Conservation (phyloP, 1,140 invertebrate genomes). For the Trichogramma pretiosum region DNA sequence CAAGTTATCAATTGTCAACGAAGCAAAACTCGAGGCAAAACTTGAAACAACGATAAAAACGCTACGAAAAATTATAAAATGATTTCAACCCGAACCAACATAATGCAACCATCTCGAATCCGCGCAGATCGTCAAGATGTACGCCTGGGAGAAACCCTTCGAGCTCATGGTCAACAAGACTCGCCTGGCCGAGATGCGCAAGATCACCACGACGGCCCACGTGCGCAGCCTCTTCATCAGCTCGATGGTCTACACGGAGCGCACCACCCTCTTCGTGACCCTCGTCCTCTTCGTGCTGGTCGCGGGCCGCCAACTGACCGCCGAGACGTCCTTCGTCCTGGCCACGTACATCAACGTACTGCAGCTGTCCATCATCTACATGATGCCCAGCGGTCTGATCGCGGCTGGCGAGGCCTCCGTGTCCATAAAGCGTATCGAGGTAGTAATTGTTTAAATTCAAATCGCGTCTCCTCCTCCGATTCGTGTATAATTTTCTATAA, state of each 20-base stretch:
- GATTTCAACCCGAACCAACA: not conserved
- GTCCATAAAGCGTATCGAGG: conserved; percentile 52
- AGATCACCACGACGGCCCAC: conserved; percentile 60
- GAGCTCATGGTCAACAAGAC: conserved; percentile 47
- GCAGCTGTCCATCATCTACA: conserved; percentile 55
- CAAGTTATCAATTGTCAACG: no score
- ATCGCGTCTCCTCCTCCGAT: no score
- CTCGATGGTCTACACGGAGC: conserved; percentile 62
- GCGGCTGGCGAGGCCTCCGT: conserved; percentile 56
- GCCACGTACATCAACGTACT: conserved; percentile 62
- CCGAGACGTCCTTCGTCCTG: conserved; percentile 54
- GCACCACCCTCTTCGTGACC: conserved; percentile 64
- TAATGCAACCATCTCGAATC: no score
- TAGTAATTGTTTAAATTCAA: no score
- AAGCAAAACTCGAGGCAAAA: no score
- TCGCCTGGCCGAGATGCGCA: conserved; percentile 55
- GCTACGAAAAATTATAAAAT: conserved; percentile 1
- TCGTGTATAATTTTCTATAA: not conserved
- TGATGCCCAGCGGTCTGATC: conserved; percentile 64
- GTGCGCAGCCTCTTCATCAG: conserved; percentile 62
- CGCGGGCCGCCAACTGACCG: conserved; percentile 57
- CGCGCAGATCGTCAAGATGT: conserved; percentile 66
- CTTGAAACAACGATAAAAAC: no score
- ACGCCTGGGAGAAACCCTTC: conserved; percentile 67
- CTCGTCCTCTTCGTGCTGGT: conserved; percentile 60